Evolutionary conservation across 1,140 invertebrate species (phyloP), one percentile per base, ranked within the genome.

Genomic region (Trichonephila inaurata): DNA sequence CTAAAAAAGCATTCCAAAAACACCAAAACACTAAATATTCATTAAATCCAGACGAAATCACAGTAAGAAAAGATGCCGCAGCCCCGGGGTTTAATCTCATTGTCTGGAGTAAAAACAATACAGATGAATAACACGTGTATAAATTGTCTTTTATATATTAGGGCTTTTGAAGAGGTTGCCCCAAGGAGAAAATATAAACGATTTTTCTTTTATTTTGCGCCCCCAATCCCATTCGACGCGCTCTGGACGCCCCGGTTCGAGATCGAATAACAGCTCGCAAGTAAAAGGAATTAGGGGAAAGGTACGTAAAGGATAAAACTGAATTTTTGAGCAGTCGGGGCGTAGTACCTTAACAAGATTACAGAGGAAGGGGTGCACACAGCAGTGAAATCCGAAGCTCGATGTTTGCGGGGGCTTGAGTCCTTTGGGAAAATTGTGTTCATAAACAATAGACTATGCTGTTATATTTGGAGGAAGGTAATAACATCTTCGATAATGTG

Each of bases 241-340:
- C 24, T 3, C 14, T 3, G 24, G 33, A 4, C 60, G 85, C n/a
- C 85, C 85, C 12, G 5, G 40, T 19, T 87, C 58, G 85, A 87
- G 58, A 87, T 87, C 85, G 44, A 87, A 87, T 87, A 87, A 87
- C 85, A 33, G 58, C 85, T n/a, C 28, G 2, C 18, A 87, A 62
- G 18, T 64, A 77, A 87, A 87, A 19, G 60, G 60, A 87, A 64
- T 87, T 83, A 51, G 10, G 51, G 51, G 51, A 87, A 28, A 77
- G 28, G 60, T 28, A 4, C 10, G 60, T 44, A 10, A 77, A 62
- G 85, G 60, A 87, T 87, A 87, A 62, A 87, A 87, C 85, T 87
- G 85, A 87, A 87, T 87, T 87, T 87, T 87, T 87, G 85, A 87
- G 58, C 58, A 87, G 85, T 51, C 18, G 21, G 12, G 51, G 28